Evolutionary conservation across 2,888 invertebrate species (phyloP), one percentile per base, ranked within the genome.

Genomic region (Drosophila limbata): DNA sequence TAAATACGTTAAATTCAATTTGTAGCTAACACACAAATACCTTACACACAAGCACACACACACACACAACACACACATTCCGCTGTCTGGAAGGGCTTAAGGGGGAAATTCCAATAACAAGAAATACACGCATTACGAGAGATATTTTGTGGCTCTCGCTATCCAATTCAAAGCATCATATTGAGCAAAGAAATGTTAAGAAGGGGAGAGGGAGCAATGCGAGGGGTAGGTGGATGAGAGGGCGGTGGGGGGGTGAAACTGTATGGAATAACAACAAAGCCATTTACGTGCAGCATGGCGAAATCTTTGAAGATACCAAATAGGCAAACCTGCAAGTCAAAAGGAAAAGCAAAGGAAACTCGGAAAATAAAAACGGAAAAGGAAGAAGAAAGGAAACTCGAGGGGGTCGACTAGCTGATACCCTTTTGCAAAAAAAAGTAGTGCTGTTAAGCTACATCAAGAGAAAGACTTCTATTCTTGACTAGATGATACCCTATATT

Each of bases 1-100:
- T 71, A 79, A 81, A 81, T 81, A 85, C 76, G 85, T 76, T 81
- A 71, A 81, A 81, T 81, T 81, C 83, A 81, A 85, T 81, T 81
- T 81, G 86, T 71, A 77, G 68, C 77, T 67, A 77, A 71, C 64
- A 61, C 66, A 70, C 55, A 65, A 45, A 45, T 28, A 51, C 51
- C 37, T 17, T 40, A 33, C 25, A 21, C 50, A 33, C 47, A 17
- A 28, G 37, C 69, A 52, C 47, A 35, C 28, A n/a, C 40, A 11
- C 39, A 42, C 59, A 47, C 39, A 42, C 59, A 47, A 35, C 28
- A n/a, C 40, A 11, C 39, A 42, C 59, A 47, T 21, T 40, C 48
- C 11, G 42, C 4, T 60, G 40, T 4, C 39, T 50, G 48, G 39
- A 8, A 35, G 28, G 9, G 40, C 48, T 48, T 37, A 50, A 19